These are phyloP conservation scores for Mya arenaria DNA, from an alignment of 1,140 invertebrate species.

Conservation along the genomic window DNA sequence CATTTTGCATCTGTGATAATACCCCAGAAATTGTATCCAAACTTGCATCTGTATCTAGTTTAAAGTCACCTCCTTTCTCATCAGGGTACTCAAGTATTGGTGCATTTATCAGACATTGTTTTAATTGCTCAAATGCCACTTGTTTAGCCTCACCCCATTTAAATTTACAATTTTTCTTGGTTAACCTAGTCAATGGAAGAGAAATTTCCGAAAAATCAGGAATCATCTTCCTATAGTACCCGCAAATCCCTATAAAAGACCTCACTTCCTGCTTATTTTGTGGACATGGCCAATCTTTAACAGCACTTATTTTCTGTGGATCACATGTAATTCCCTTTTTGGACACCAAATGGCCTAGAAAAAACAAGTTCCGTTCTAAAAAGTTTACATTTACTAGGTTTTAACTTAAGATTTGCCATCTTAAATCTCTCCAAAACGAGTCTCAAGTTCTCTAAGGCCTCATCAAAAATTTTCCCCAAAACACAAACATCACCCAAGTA, in stretches of 20 bases:
- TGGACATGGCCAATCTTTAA: constrained; percentile 70
- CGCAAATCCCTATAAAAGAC: constrained; percentile 51
- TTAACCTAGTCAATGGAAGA: constrained; percentile 12
- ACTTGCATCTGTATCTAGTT: constrained; percentile 29
- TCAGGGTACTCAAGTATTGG: constrained; percentile 21
- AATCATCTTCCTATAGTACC: constrained; percentile 56
- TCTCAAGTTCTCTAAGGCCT: constrained; percentile 11
- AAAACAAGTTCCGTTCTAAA: constrained; percentile 20
- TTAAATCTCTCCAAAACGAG: constrained; percentile 9
- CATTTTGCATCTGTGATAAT: constrained; percentile 41
- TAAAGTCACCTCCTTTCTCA: constrained; percentile 1
- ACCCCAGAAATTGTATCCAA: constrained; percentile 2
- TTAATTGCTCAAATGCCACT: constrained; percentile 3
- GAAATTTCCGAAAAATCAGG: constrained; percentile 33
- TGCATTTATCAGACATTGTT: neutral
- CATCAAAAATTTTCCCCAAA: constrained; percentile 17
- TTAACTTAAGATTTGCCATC: constrained; percentile 15
- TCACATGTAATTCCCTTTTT: constrained; percentile 61
- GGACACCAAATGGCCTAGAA: constrained; percentile 13
- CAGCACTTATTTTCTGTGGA: constrained; percentile 73
- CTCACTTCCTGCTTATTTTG: constrained; percentile 73
- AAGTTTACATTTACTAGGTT: constrained; percentile 14
- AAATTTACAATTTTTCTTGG: constrained; percentile 34
- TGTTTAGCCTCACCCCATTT: constrained; percentile 13
- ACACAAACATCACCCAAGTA: constrained; percentile 58